Evolutionary conservation across 2,888 invertebrate genomes (phyloP).

Genomic region (Leuctra nigra): DNA sequence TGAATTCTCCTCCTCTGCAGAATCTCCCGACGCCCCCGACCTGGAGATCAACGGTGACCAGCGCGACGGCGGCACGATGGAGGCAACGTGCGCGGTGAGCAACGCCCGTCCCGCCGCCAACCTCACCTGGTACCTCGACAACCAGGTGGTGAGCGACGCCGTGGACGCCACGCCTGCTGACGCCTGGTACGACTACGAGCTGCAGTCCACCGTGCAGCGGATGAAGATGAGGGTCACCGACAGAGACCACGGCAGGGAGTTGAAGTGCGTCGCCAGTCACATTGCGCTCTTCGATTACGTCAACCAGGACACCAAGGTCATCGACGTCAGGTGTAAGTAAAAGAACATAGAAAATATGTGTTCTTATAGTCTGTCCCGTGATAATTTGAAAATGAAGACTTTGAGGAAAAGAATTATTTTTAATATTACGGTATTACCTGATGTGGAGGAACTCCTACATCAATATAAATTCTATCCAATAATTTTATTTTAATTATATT

Average conservation of each 20-base stretch:
- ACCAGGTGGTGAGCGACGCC: slow-evolving; percentile 41
- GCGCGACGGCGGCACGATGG: slow-evolving; percentile 52
- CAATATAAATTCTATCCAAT: too few species aligned
- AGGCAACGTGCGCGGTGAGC: slow-evolving; percentile 59
- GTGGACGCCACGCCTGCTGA: slow-evolving; percentile 45
- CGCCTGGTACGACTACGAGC: slow-evolving; percentile 4
- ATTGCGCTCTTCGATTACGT: slow-evolving; percentile 46
- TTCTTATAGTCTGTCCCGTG: too few species aligned
- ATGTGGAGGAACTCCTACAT: too few species aligned
- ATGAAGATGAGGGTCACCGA: slow-evolving; percentile 53
- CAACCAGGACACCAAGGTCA: slow-evolving; percentile 37
- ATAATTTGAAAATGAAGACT: too few species aligned
- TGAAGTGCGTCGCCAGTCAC: slow-evolving; percentile 63
- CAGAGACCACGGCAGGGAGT: slow-evolving; percentile 56
- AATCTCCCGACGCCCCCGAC: slow-evolving; percentile 1
- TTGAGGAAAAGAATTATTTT: too few species aligned
- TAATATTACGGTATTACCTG: too few species aligned
- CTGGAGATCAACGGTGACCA: neutral
- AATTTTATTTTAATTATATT: too few species aligned
- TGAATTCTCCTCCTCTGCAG: neutral
- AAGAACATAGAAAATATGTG: too few species aligned
- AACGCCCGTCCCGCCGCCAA: slow-evolving; percentile 64
- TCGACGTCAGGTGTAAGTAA: slow-evolving; percentile 57
- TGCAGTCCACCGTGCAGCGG: slow-evolving; percentile 55
- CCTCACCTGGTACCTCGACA: slow-evolving; percentile 45